phyloP scores from a whole-genome alignment of 2,797 vertebrate species.

The Ctenopoma kingsleyae region DNA sequence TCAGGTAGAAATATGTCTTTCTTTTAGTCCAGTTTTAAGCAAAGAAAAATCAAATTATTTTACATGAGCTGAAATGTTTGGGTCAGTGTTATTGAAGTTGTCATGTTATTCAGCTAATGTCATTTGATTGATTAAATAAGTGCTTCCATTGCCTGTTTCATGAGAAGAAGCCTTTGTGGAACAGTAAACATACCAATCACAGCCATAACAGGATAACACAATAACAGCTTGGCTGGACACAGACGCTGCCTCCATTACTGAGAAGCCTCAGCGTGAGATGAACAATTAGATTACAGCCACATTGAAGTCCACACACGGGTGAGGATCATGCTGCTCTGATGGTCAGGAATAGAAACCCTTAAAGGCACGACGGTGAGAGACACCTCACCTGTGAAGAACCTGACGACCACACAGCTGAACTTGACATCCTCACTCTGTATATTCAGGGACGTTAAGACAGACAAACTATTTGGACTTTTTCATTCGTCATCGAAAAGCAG shows the following conservation, averaged over 20 bases:
- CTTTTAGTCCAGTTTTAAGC: too few relatives aligned
- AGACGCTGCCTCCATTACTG: constrained; percentile 36
- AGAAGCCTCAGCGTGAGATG: constrained; percentile 58
- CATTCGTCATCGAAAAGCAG: background rate
- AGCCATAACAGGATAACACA: constrained; percentile 70
- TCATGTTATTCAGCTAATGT: constrained; percentile 46
- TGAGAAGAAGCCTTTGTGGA: constrained; percentile 49
- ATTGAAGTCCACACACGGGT: constrained; percentile 36
- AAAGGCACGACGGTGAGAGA: constrained; percentile 23
- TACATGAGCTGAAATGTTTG: constrained; percentile 10
- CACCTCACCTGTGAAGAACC: constrained; percentile 18
- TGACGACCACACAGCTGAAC: background rate
- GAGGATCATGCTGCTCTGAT: constrained; percentile 52
- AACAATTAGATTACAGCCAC: constrained; percentile 70
- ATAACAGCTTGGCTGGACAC: constrained; percentile 66
- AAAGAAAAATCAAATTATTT: background rate
- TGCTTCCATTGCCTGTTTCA: constrained; percentile 4
- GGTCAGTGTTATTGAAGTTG: constrained; percentile 22
- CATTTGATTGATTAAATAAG: constrained; percentile 55
- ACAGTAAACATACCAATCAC: constrained; percentile 29
- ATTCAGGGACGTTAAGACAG: constrained; percentile 34
- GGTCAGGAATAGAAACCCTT: constrained; percentile 54
- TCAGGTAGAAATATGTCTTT: constrained; percentile 85
- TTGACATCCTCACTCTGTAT: constrained; percentile 14
- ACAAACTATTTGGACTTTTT: background rate